Base-by-base conservation (phyloP, 2,888 invertebrate species). In the Torymus texanus region DNA sequence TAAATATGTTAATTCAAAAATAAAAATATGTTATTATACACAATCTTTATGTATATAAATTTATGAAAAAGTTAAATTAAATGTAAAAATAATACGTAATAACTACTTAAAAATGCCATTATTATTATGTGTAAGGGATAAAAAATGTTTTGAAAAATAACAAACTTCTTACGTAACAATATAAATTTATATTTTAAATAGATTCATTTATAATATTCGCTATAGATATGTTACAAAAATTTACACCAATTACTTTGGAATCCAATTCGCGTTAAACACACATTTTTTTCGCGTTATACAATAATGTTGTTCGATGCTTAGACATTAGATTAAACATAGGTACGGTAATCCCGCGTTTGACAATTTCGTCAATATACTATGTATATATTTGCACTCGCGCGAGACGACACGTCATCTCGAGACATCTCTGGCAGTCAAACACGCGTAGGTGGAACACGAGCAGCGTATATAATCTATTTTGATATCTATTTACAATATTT, bases 401-500 rank as follows among this genome's bases (percentile, higher is more conserved):
- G 41, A 41, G 41, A 8, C 41, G 41, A 41, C 41, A 8, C 5
- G 1, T 1, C 41, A 8, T 41, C 41, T 41, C 41, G 10, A 41
- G 41, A 41, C 41, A 41, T 41, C 41, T 41, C 62, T 75, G 66
- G 66, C 68, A 68, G 51, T 41, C 55, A n/a, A 8, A 8, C 24
- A 63, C 5, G 13, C 3, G 63, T 18, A 55, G 55, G 74, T 41
- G 41, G 41, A 41, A 41, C 41, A 66, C 18, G 50, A 65, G 24
- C 21, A 62, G 53, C 59, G n/a, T 53, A 16, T 18, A 63, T 61
- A 12, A 41, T 41, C 41, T 63, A 68, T 53, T 65, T 67, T 59
- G 2, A 12, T 24, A 62, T 63, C 82, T 85, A 84, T 85, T 84
- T 85, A 85, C 85, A 85, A 78, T 84, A 84, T 85, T 82, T 85